Conservation (phyloP, 1,140 invertebrate species). For the Diabrotica undecimpunctata region DNA sequence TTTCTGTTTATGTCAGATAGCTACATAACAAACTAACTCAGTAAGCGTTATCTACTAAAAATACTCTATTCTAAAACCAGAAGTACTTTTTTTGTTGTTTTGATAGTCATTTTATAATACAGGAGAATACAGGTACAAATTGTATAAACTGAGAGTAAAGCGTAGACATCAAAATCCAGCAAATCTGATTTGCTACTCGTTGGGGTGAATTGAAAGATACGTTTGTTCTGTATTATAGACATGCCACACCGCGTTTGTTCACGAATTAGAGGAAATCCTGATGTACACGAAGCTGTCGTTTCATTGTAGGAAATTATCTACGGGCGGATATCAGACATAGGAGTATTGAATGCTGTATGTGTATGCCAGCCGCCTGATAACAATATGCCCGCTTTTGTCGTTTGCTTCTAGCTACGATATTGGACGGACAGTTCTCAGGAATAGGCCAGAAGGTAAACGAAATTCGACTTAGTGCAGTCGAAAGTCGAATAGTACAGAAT, state of each 20-base stretch:
- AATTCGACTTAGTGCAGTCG: no score
- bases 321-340: conserved; percentile 24
- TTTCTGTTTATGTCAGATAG: no score
- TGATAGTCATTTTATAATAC: no score
- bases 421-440: no score
- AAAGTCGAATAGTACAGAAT: no score
- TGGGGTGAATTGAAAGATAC: conserved; percentile 27
- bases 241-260: conserved; percentile 21
- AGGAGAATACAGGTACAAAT: no score
- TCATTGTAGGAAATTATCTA: conserved; percentile 30
- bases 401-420: no score
- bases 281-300: conserved; percentile 25
- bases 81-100: no score
- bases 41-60: no score
- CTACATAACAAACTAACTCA: no score
- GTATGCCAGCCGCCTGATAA: neutral
- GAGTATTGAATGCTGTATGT: conserved; percentile 25
- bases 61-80: no score
- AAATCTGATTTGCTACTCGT: conserved; percentile 23
- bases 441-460: no score
- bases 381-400: neutral
- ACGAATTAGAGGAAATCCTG: conserved; percentile 28
- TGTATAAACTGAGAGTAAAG: neutral
- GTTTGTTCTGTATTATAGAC: conserved; percentile 29
- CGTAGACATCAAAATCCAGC: conserved; percentile 7